Evolutionary conservation across 2,113 vertebrate species (phyloP).

Genomic region (Xyrauchen texanus): DNA sequence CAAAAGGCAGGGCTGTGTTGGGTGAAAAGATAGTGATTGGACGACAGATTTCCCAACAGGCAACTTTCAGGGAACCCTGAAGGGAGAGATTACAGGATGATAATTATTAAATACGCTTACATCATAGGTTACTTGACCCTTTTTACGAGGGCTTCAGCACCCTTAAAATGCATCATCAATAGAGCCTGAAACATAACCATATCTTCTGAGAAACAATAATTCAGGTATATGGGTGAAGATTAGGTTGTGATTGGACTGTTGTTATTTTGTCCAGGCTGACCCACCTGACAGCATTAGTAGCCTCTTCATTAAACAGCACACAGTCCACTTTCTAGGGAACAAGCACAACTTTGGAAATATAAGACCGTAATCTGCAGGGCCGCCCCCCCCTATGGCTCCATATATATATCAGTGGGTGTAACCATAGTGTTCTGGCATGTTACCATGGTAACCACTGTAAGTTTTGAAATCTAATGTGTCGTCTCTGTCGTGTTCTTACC

Average conservation of each 20-base stretch:
- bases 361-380: no score
- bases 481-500: no score
- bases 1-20: constrained; percentile 79
- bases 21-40: constrained; percentile 89
- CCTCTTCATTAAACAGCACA: constrained; percentile 92
- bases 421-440: no score
- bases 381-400: no score
- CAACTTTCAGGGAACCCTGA: constrained; percentile 82
- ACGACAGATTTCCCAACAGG: constrained; percentile 81
- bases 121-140: no score
- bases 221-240: not conserved
- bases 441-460: constrained; percentile 41
- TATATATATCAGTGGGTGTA: no score
- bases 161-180: constrained; percentile 75
- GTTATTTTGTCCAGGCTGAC: constrained; percentile 25
- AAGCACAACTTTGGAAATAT: no score
- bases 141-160: no score
- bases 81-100: not conserved
- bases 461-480: no score
- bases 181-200: no score
- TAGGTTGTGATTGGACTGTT: no score
- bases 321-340: constrained; percentile 85
- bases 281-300: constrained; percentile 88
- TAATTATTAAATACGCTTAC: no score
- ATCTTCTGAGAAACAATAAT: not conserved